These are phyloP conservation scores for Poicephalus gulielmi DNA, from an alignment of 2,113 vertebrate species.

Conservation along the genomic window DNA sequence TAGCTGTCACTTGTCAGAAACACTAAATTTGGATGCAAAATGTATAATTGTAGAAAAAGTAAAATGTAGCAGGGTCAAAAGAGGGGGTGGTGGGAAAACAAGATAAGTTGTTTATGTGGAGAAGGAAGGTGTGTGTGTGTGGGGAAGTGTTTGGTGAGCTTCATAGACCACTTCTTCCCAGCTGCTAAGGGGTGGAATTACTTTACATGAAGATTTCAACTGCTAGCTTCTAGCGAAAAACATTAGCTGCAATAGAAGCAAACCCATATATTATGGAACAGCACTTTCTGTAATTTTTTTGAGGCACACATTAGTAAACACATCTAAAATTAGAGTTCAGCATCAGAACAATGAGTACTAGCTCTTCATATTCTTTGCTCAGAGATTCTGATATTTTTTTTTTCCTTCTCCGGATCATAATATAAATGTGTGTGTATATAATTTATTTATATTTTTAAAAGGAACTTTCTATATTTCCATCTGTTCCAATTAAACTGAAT, in stretches of 20 bases:
- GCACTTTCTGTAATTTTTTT: slow-evolving; percentile 20
- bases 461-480: slow-evolving; percentile 73
- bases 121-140: not conserved
- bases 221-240: slow-evolving; percentile 64
- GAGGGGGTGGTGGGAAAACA: slow-evolving; percentile 10
- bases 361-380: slow-evolving; percentile 51
- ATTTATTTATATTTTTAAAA: slow-evolving; percentile 76
- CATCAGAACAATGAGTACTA: slow-evolving; percentile 69
- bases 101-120: slow-evolving; percentile 3
- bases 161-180: not conserved
- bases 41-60: slow-evolving; percentile 1
- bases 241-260: slow-evolving; percentile 61
- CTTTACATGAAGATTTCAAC: slow-evolving; percentile 62
- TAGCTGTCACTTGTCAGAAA: slow-evolving; percentile 45
- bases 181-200: not conserved
- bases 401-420: not conserved
- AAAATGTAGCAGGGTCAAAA: slow-evolving; percentile 23
- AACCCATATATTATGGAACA: slow-evolving; percentile 61
- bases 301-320: slow-evolving; percentile 72
- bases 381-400: slow-evolving; percentile 61
- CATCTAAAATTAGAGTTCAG: slow-evolving; percentile 76
- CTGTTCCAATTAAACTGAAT: slow-evolving; percentile 77
- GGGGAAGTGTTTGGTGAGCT: slow-evolving; percentile 3
- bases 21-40: slow-evolving; percentile 43
- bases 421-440: slow-evolving; percentile 42